These are phyloP conservation scores for Tanypteryx hageni DNA, from an alignment of 2,888 invertebrate species.

Conservation along the genomic window DNA sequence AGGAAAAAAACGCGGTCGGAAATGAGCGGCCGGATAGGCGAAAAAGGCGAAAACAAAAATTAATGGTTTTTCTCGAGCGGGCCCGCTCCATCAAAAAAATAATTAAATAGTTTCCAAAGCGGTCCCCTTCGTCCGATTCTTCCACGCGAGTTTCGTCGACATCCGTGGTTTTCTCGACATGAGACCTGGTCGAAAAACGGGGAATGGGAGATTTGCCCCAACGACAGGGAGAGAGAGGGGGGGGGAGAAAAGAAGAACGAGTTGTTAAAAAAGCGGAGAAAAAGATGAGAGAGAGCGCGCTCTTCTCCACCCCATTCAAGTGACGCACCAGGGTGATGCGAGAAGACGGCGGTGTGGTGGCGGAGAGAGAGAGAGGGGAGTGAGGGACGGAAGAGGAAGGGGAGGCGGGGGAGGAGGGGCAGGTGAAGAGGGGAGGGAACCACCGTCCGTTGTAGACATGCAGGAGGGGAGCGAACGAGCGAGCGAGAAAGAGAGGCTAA, in stretches of 20 bases:
- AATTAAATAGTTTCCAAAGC: too few relatives aligned
- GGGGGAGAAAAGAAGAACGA: neutral
- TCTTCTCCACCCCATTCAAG: neutral
- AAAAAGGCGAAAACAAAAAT: too few relatives aligned
- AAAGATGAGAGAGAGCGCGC: neutral
- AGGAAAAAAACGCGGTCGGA: too few relatives aligned
- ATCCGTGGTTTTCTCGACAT: too few relatives aligned
- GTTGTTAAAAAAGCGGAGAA: neutral
- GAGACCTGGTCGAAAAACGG: too few relatives aligned
- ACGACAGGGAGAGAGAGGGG: neutral
- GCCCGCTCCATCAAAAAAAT: too few relatives aligned
- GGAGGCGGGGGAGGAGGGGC: neutral
- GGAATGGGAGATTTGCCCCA: too few relatives aligned
- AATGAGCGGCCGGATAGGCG: too few relatives aligned
- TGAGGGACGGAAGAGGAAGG: neutral
- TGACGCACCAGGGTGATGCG: slow-evolving; percentile 24
- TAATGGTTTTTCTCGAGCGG: too few relatives aligned
- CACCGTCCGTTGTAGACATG: slow-evolving; percentile 32
- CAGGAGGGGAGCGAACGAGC: slow-evolving; percentile 10
- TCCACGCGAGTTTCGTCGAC: too few relatives aligned
- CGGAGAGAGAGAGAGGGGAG: neutral
- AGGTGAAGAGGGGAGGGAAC: slow-evolving; percentile 27
- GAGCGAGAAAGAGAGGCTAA: neutral
- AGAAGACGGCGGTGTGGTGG: neutral
- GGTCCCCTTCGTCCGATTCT: too few relatives aligned